Evolutionary conservation across 2,113 vertebrate genomes (phyloP), one percentile per base, ranked within the genome.

Genomic region (pig (Sus scrofa)): DNA sequence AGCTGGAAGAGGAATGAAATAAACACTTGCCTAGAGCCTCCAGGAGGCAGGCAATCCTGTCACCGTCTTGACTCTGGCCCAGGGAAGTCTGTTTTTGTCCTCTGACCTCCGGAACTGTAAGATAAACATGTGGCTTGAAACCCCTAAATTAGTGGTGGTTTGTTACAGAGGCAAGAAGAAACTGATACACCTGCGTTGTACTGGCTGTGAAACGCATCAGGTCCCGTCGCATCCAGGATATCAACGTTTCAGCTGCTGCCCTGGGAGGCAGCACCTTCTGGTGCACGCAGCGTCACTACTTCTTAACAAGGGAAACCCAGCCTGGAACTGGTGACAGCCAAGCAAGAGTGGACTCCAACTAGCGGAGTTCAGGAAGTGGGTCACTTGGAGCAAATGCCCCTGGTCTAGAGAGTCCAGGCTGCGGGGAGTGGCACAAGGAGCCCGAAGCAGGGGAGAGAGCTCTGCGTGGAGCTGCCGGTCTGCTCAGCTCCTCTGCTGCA

Each of bases 401-500:
- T 22, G 3, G 2, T 32, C 13, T 10, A 6, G 8, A 16, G 91
- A 65, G 39, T 19, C 22, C 6, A 8, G 4, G 37, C 56, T 1
- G 1, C 2, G 2, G 39, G 3, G 15, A 32, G 18, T 6, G 13
- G 8, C 1, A 0, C 6, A 8, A 18, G 0, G 8, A 39, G 26
- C 32, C 34, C 22, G 79, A 86, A 18, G 39, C n/a, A 37, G n/a
- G 18, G 44, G 13, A 18, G 56, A 7, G 2, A 19, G 65, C 18
- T 16, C 4, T 20, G 2, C 0, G 32, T 1, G 54, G 27, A 32
- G 26, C 27, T 1, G 7, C 24, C 3, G 22, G 2, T 24, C 5
- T 44, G 44, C 44, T 8, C 44, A 44, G 5, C 2, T 24, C 0
- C 0, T 26, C 12, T 26, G 22, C 27, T n/a, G 22, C 9, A 79